Base-by-base conservation (phyloP, 2,888 invertebrate genomes). In the Bombyx huttoni region DNA sequence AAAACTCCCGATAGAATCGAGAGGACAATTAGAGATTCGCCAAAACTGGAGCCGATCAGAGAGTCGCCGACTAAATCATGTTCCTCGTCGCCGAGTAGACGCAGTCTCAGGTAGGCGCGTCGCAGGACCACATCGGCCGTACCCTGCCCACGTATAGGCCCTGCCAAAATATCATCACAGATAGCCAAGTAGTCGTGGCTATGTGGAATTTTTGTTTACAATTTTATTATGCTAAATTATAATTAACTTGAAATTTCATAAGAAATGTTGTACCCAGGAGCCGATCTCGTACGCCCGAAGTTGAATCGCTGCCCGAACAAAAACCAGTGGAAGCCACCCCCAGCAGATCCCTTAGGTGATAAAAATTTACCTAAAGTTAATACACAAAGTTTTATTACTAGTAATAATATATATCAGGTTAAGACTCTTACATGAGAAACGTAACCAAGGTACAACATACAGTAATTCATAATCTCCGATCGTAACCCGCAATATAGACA, bases 231-330 rank as follows among this genome's bases (percentile, higher is more conserved):
- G n/a, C n/a, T n/a, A n/a, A n/a, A n/a, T n/a, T n/a, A n/a, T 1
- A 24, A 24, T 3, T 24, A 24, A 24, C 24, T 24, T 3, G 24
- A 3, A 2, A 24, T 24, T 24, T 24, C 24, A 24, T 24, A 24
- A 24, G 5, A 24, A 2, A 24, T 24, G 54, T 7, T 53, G 12
- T 45, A 24, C 50, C 0, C 53, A 80, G 85, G 50, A 82, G 78
- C 58, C 78, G 83, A 8, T 79, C 82, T 5, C 70, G 74, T 12
- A 82, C 82, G 5, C 81, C 87, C 1, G 83, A 84, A 56, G 60
- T 79, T 1, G 81, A 83, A 54, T 51, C 63, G 6, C 56, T 57
- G 1, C 55, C 58, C 46, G 73, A 79, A 57, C 62, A 61, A 40
- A 53, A 58, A 0, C 51, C 57, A n/a, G 46, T 58, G n/a, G 61